Evolutionary conservation across 92 coral and sea anemone genomes (phyloP).

Genomic region (Epizoanthus ramosus): DNA sequence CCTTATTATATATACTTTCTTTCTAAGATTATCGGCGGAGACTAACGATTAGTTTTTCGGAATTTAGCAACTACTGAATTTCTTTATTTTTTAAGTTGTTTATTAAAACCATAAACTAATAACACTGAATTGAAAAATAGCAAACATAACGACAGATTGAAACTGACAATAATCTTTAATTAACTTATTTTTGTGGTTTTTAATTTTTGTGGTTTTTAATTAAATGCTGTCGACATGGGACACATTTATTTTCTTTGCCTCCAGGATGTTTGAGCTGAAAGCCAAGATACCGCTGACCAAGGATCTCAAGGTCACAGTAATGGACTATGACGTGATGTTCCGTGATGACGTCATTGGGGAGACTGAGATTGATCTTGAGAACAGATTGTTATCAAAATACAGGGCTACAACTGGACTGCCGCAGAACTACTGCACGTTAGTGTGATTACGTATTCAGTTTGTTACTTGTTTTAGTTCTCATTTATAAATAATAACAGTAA

Average conservation of each 20-base stretch:
- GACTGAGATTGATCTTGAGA: conserved; percentile 91
- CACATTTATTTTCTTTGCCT: neutral
- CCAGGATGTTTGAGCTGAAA: conserved; percentile 91
- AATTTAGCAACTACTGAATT: too few relatives aligned
- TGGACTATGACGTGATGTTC: conserved; percentile 89
- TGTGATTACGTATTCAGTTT: neutral
- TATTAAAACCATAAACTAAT: too few relatives aligned
- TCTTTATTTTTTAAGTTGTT: too few relatives aligned
- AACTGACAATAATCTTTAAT: too few relatives aligned
- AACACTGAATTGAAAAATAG: too few relatives aligned
- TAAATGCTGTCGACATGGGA: too few relatives aligned
- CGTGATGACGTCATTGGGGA: conserved; percentile 95
- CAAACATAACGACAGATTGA: too few relatives aligned
- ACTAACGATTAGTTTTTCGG: too few relatives aligned
- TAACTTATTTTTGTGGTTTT: too few relatives aligned
- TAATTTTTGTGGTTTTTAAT: too few relatives aligned
- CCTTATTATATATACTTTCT: too few relatives aligned
- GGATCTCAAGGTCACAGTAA: conserved; percentile 84
- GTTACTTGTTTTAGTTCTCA: neutral
- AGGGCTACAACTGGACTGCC: conserved; percentile 91
- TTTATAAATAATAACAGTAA: neutral
- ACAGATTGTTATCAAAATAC: conserved; percentile 78
- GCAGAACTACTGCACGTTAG: conserved; percentile 85
- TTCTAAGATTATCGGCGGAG: too few relatives aligned
- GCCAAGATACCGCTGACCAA: conserved; percentile 87